A percentile compares a stretch with the other conserved stretches of the same genome.
Evolutionary conservation across 1,140 invertebrate genomes (phyloP).

Genomic region (Habropoda laboriosa): DNA sequence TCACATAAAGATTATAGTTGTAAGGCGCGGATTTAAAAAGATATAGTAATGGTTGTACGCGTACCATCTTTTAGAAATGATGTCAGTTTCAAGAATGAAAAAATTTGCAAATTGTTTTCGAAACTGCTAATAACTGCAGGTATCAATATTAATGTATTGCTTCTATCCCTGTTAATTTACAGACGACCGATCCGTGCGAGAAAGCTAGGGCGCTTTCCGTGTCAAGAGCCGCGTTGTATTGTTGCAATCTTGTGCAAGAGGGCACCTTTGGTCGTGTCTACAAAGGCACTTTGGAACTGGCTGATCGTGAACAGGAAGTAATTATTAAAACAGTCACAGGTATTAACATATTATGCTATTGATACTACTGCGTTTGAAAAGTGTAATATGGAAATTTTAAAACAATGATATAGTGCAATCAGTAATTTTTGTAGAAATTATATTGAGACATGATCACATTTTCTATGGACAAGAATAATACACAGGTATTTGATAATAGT

Average conservation of each 20-base stretch:
- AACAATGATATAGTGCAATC: no score
- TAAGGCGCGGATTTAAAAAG: no score
- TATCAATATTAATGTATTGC: background rate
- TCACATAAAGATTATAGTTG: no score
- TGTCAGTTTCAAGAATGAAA: no score
- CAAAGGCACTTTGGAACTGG: conserved; percentile 86
- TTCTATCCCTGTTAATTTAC: conserved; percentile 53
- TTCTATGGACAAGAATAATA: no score
- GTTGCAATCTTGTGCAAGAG: conserved; percentile 86
- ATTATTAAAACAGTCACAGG: conserved; percentile 93
- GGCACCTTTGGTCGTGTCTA: conserved; percentile 93
- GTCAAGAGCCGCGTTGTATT: conserved; percentile 84
- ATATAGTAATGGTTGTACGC: no score
- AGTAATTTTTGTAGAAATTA: no score
- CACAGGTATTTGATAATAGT: no score
- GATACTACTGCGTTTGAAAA: background rate
- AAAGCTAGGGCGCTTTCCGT: conserved; percentile 86
- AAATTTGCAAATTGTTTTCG: conserved; percentile 2
- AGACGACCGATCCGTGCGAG: conserved; percentile 84
- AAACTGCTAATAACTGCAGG: background rate
- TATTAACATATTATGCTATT: conserved; percentile 71
- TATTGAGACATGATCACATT: no score
- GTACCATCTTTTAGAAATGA: no score
- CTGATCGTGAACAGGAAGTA: conserved; percentile 88
- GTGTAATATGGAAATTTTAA: background rate